Conservation (phyloP, 2,888 invertebrate genomes). For the Drosophila fulvimacula region DNA sequence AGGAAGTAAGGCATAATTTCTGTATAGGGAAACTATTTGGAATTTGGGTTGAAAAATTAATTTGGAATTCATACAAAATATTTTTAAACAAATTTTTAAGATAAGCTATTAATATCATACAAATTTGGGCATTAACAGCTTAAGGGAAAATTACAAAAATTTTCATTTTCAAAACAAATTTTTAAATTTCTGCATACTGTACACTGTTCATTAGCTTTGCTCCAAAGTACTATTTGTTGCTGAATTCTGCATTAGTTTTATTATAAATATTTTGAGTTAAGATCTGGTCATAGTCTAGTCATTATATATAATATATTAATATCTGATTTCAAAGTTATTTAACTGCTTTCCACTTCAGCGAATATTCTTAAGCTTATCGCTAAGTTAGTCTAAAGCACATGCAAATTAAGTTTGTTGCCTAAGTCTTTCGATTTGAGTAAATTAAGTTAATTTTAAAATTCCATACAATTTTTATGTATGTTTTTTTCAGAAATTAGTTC, state of each 20-base stretch:
- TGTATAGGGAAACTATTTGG: background rate
- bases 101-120: too few relatives aligned
- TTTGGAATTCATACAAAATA: background rate
- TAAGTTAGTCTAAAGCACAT: background rate
- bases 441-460: too few relatives aligned
- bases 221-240: background rate
- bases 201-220: background rate
- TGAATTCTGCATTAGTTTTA: background rate
- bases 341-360: background rate
- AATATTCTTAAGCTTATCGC: background rate
- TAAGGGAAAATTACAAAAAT: too few relatives aligned
- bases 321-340: background rate
- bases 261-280: background rate
- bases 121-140: too few relatives aligned
- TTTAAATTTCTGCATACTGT: too few relatives aligned
- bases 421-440: too few relatives aligned
- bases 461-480: too few relatives aligned
- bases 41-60: background rate
- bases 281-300: background rate
- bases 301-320: background rate
- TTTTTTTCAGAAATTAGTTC: constrained; percentile 1
- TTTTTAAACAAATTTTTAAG: background rate
- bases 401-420: constrained; percentile 31
- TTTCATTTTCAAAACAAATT: background rate
- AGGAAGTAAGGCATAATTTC: background rate